Percentiles rank a stretch among this genome's conserved stretches.
Conservation (phyloP, 2,888 invertebrate species). For the Dasysyrphus albostriatus region DNA sequence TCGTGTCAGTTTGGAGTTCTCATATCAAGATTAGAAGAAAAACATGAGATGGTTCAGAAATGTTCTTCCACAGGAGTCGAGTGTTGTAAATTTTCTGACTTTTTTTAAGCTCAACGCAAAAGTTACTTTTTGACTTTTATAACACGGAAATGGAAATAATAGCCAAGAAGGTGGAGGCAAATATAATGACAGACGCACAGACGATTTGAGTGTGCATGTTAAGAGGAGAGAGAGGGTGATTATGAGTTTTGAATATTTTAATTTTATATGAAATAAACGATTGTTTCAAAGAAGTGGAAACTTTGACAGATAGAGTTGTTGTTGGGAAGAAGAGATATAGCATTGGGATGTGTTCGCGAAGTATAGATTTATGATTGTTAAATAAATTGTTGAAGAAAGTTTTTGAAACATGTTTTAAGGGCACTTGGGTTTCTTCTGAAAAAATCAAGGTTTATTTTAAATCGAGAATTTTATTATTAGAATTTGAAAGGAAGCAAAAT, state of each 20-base stretch:
- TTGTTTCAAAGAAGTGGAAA: constrained; percentile 18
- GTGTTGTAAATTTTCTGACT: constrained; percentile 55
- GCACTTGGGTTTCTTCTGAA: background rate
- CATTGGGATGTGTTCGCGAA: background rate
- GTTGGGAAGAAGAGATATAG: background rate
- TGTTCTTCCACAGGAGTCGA: background rate
- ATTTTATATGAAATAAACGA: constrained; percentile 20
- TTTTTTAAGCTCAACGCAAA: constrained; percentile 39
- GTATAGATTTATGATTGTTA: constrained; percentile 17
- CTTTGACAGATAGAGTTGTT: background rate
- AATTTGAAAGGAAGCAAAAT: background rate
- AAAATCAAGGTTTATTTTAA: background rate
- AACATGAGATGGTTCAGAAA: constrained; percentile 57
- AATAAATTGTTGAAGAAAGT: background rate
- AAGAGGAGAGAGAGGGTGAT: background rate
- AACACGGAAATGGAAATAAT: constrained; percentile 11
- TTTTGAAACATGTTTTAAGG: background rate
- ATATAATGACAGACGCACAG: constrained; percentile 16
- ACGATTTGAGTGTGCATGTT: constrained; percentile 12
- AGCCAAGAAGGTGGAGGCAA: background rate
- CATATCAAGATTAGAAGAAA: constrained; percentile 71
- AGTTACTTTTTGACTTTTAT: constrained; percentile 33
- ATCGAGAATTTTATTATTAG: background rate
- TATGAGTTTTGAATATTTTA: constrained; percentile 52
- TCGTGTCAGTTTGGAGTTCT: constrained; percentile 60